Evolutionary conservation across 2,797 vertebrate species (phyloP), one percentile per base, ranked within the genome.

Genomic region (Catostomus latipinnis): DNA sequence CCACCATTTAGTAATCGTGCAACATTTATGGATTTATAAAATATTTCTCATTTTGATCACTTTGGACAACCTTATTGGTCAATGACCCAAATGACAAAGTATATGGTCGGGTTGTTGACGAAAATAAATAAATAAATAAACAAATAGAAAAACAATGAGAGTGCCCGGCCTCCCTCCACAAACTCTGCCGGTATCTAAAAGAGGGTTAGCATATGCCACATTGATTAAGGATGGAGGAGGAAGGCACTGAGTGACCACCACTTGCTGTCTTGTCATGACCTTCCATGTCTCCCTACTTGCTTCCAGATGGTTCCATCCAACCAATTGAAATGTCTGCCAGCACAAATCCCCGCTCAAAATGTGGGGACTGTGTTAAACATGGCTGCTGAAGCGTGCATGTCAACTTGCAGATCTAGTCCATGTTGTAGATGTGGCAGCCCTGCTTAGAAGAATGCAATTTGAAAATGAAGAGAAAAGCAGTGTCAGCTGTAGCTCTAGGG

Each of bases 401-500:
- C 53, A n/a, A 14, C 63, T 76, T 6, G 8, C 53, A 68, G 34
- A 54, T 11, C 52, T 54, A 56, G 34, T 34, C 2, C 34, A 34
- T 34, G 34, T 34, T 34, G 34, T 34, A 34, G 34, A 34, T 34
- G 34, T 34, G 34, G 34, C 34, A 34, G 34, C 60, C 50, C 50
- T 1, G 43, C 65, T 68, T 5, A 18, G 62, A 73, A 9, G 70
- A 80, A 80, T 80, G 70, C 62, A 66, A 60, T 80, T 71, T 56
- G 11, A 71, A 58, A 49, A 78, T 78, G 45, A 49, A 73, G 60
- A 69, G 72, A 53, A 77, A 82, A 76, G 48, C 69, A 84, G 85
- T 90, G 89, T 93, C 89, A 91, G 90, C 90, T 90, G 90, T 81
- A 81, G 75, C 75, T 70, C 45, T 46, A 63, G 83, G 87, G 84